Evolutionary conservation across 1,140 invertebrate species (phyloP).

Genomic region (Charaxes varanes): DNA sequence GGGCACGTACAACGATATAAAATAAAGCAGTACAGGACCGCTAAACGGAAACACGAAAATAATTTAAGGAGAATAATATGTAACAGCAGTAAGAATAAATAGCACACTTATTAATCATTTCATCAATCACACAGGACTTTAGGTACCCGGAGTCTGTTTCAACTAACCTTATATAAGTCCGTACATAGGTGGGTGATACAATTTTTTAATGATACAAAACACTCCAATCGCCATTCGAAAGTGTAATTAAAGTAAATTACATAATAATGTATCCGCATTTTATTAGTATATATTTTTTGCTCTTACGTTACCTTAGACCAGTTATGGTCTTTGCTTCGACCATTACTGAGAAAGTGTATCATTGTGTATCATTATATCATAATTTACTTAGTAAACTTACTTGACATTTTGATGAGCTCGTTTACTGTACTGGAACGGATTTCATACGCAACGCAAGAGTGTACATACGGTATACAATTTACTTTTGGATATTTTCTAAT

Average conservation of each 20-base stretch:
- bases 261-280: constrained; percentile 2
- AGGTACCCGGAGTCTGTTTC: too few species aligned
- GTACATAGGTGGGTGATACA: background rate
- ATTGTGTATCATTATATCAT: constrained; percentile 3
- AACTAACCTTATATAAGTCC: too few species aligned
- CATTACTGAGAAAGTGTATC: constrained; percentile 7
- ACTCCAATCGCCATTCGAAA: background rate
- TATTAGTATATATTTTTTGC: constrained; percentile 1
- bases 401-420: constrained; percentile 1
- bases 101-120: too few species aligned
- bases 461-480: too few species aligned
- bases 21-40: too few species aligned
- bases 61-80: too few species aligned
- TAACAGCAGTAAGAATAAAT: too few species aligned
- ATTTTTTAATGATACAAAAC: background rate
- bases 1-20: too few species aligned
- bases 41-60: too few species aligned
- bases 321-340: background rate
- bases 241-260: constrained; percentile 1
- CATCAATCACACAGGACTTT: too few species aligned
- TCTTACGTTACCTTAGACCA: background rate
- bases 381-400: background rate
- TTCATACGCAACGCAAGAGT: background rate
- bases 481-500: too few species aligned
- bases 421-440: background rate